Evolutionary conservation across 2,888 invertebrate species (phyloP), one percentile per base, ranked within the genome.

Genomic region (Philopedon plagiatum): DNA sequence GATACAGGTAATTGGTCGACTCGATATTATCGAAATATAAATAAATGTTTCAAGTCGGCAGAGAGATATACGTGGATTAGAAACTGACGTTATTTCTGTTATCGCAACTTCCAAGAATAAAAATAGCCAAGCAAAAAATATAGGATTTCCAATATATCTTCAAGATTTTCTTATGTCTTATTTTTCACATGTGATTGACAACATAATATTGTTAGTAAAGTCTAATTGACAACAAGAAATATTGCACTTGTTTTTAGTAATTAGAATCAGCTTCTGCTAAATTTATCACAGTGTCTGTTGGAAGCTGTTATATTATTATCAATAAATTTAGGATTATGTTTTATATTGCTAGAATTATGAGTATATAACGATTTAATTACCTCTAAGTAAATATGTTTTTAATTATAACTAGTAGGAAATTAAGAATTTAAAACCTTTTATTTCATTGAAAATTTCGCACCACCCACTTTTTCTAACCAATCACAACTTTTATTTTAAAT

Each of bases 201-300:
- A 39, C 21, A 39, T 58, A 58, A 58, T 58, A 26, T 15, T 41
- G 37, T 39, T 58, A 41, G 39, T 7, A 21, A 26, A 41, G 58
- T 15, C 23, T 58, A 58, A 58, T 58, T 58, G 58, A 41, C 58
- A 41, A 58, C 21, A 7, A 23, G 58, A 58, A 58, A 58, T 21
- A 58, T 58, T 41, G 15, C 41, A 26, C 19, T 26, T 58, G 58
- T 13, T 41, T 34, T 15, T 15, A 39, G 21, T 41, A 39, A 58
- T 58, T 23, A 37, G 23, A 21, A 41, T 58, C 41, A 54, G 29
- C 8, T 29, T 29, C 51, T 29, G 11, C 4, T 54, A 32, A 13
- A 54, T 29, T 29, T 29, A 29, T 54, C 9, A 15, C 8, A 44
- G 9, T 8, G 19, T 46, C n/a, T 21, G 46, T n/a, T n/a, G 19